Evolutionary conservation across 2,797 vertebrate genomes (phyloP), one percentile per base, ranked within the genome.

Genomic region (Channallabes apus): DNA sequence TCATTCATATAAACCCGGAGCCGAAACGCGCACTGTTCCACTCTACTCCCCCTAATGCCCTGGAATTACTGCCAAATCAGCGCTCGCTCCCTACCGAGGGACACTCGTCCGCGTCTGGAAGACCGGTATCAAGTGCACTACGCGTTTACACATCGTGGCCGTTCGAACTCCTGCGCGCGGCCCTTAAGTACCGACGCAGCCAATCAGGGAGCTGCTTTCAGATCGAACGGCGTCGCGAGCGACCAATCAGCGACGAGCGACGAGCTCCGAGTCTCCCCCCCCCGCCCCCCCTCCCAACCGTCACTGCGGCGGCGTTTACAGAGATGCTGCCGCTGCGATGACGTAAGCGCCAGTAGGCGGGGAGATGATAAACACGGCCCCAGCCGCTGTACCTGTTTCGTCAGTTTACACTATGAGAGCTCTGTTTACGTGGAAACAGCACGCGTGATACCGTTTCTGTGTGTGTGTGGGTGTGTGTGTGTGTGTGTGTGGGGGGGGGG

Each of bases 61-160:
- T 15, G 58, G n/a, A 17, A 38, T 38, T 41, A 24, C 20, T 62
- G 20, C 58, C 1, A 22, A 79, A 79, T 79, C 76, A 38, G 32
- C 32, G 11, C 58, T n/a, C 76, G 0, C 58, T 38, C 58, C 20
- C 76, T 79, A 79, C 6, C 76, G 8, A 79, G 18, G 76, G 6
- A 12, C 76, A 15, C 76, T 62, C 9, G 0, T 0, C 0, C 4
- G 0, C 20, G 6, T 17, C 0, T 4, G 6, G 17, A 62, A 38
- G 0, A n/a, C 4, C 58, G 3, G 4, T 0, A 17, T 0, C 6
- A 1, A 38, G 76, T 41, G 76, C 76, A 3, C 76, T 41, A 0
- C 1, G 8, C 0, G 20, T 5, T 15, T 2, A 12, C 0, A 0
- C 0, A 3, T 2, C 6, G 22, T n/a, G 0, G 0, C 20, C 6